Conservation (phyloP, 2,113 vertebrate species). For the Epinephelus lanceolatus region DNA sequence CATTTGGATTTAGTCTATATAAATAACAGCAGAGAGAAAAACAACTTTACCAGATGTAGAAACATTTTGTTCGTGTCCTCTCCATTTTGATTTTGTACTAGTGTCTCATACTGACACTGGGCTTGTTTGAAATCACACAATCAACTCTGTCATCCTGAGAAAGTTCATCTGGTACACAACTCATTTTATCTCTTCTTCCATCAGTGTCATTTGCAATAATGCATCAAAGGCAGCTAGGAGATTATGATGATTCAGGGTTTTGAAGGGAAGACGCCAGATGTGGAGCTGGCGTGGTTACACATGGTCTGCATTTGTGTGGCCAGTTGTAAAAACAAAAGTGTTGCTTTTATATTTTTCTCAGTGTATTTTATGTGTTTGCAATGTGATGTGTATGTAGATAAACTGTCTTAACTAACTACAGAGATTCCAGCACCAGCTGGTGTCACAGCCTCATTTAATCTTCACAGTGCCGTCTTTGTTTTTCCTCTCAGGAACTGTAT, state of each 20-base stretch:
- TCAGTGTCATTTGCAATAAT: neutral
- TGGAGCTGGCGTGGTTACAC: no score
- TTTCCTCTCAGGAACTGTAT: constrained; percentile 89
- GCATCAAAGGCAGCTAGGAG: neutral
- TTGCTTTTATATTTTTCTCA: no score
- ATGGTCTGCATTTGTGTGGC: no score
- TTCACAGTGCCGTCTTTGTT: neutral
- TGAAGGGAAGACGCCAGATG: no score
- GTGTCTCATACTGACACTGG: no score
- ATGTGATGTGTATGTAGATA: neutral
- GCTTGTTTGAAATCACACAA: neutral
- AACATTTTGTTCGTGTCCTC: no score
- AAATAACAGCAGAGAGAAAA: no score
- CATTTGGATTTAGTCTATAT: no score
- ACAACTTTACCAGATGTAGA: no score
- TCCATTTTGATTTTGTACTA: neutral
- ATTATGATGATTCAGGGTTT: no score
- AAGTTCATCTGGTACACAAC: no score
- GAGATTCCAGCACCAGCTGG: neutral
- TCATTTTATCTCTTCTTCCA: neutral
- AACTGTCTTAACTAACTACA: neutral
- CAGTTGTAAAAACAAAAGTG: no score
- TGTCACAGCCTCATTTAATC: neutral
- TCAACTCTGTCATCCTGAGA: neutral
- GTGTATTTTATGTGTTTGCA: neutral